Base-by-base conservation (phyloP, 2,888 invertebrate genomes). In the Drosophila nr. medialis region DNA sequence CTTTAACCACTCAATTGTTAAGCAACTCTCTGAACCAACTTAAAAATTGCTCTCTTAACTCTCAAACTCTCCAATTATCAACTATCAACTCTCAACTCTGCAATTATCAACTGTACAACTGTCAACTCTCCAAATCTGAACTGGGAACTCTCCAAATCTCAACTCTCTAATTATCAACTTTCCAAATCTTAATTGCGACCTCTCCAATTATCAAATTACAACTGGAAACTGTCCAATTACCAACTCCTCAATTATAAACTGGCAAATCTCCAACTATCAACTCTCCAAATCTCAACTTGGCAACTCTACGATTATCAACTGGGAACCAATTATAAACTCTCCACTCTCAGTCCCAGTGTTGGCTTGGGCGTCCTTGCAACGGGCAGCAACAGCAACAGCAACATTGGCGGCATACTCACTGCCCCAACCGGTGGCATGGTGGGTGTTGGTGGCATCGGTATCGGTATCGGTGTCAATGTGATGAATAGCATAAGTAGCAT, bases 301-400 rank as follows among this genome's bases (percentile, higher is more conserved):
- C 1, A 45, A 24, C 24, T 45, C 24, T 45, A 15, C 24, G 1
- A 45, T 4, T 24, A 4, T 42, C 6, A 21, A 21, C 24, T 45
- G 21, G 7, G 45, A 21, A 45, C 21, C 7, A 45, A 45, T 15
- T 24, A 15, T 24, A 24, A 24, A 45, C 45, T 45, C 15, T 45
- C 21, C 45, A n/a, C 18, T 38, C n/a, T 65, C 66, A 90, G 91
- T 77, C 91, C 90, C 60, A 90, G 77, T 69, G 61, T 77, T 38
- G 75, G 77, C 29, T 77, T 91, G 77, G 75, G 80, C 58, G 63
- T 73, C 29, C 76, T 83, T 53, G 72, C 84, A 63, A 68, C 83
- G 49, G 65, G 62, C 55, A 78, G 56, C 72, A 88, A 62, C 72
- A 77, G 70, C 70, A 74, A 63, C 74, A 77, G 68, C 70, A 74